These are phyloP conservation scores for Bombyx huttoni DNA, from an alignment of 2,888 invertebrate genomes.

Conservation along the genomic window DNA sequence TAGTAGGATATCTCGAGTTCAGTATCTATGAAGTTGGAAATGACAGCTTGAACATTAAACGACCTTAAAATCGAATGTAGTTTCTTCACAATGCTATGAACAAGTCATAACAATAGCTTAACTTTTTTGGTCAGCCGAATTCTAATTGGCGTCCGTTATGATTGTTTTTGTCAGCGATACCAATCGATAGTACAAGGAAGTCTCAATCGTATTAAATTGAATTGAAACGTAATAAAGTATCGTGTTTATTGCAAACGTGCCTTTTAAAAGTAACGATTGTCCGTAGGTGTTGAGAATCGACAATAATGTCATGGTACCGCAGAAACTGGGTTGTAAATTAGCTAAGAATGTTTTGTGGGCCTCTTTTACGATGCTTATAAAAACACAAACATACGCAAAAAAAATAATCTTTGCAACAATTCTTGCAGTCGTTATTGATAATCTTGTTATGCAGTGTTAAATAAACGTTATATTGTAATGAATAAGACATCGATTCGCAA, in stretches of 20 bases:
- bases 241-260: not conserved
- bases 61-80: slow-evolving; percentile 4
- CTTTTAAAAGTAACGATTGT: not conserved
- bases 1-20: no score
- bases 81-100: slow-evolving; percentile 1
- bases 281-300: not conserved
- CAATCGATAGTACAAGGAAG: slow-evolving; percentile 8
- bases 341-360: not conserved
- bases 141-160: slow-evolving; percentile 3
- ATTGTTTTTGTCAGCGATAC: slow-evolving; percentile 8
- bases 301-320: not conserved
- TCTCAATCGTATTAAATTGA: slow-evolving; percentile 3
- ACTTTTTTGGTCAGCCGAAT: slow-evolving; percentile 3
- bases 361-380: not conserved
- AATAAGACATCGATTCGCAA: no score
- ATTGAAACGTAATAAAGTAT: not conserved
- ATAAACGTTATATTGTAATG: no score
- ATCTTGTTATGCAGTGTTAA: no score
- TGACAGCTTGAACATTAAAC: not conserved
- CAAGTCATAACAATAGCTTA: slow-evolving; percentile 6
- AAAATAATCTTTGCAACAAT: no score
- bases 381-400: no score
- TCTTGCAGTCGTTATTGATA: no score
- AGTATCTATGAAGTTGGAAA: not conserved
- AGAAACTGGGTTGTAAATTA: not conserved